Evolutionary conservation across 2,113 vertebrate genomes (phyloP), one percentile per base, ranked within the genome.

Genomic region (Ctenodactylus gundi): DNA sequence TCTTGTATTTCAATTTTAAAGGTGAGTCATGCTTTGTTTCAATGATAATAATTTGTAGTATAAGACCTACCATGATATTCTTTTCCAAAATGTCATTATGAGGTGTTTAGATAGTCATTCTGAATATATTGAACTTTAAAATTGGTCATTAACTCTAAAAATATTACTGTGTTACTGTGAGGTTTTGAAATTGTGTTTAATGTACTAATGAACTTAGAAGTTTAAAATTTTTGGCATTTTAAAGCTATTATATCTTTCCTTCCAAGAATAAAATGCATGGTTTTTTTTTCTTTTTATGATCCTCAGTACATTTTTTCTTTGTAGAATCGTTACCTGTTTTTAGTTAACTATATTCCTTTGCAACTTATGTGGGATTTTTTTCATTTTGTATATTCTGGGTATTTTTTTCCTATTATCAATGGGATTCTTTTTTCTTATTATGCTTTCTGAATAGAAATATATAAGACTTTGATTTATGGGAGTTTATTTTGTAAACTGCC

Each of bases 201-300:
- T 58, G 34, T 57, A 36, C n/a, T 88, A 77, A 80, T 84, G 64
- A 83, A 65, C 67, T 88, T 44, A 86, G 51, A 31, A 36, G 89
- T n/a, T n/a, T n/a, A 57, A 94, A 94, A 21, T 76, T n/a, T n/a
- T n/a, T n/a, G 90, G 23, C 36, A 87, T 87, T 60, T 84, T 91
- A 81, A 72, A 83, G 34, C 23, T 76, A 36, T 70, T 88, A 23
- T 23, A 34, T 70, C 51, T 85, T 88, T 41, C 11, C 13, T 76
- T 78, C 53, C 15, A 67, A 85, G 58, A 80, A 84, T 92, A 36
- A 68, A 90, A 55, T 83, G 0, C 36, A n/a, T 84, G 4, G 41
- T 21, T 60, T 65, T 62, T 88, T 12, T 75, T 65, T n/a, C n/a
- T n/a, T 92, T 77, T 94, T 77, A 29, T 49, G 2, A 18, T 46